phyloP scores from a whole-genome alignment of 2,113 vertebrate genomes.

The Eulemur rufifrons region DNA sequence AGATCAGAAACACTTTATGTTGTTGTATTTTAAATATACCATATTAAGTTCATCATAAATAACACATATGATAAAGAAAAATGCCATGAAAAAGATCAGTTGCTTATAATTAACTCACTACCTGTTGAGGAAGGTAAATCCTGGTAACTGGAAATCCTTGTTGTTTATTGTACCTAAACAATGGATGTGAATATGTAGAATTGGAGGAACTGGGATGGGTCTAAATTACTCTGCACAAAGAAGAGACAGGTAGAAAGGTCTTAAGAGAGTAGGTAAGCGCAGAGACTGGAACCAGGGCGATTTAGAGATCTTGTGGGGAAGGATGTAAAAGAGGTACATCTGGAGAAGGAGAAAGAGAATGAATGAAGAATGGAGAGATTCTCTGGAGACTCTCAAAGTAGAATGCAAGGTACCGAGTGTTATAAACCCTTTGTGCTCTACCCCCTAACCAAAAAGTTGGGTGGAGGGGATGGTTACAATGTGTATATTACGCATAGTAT shows the following conservation, averaged over 20 bases:
- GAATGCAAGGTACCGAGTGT: not conserved
- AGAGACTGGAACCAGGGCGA: not conserved
- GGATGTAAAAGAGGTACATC: not conserved
- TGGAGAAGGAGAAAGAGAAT: not conserved
- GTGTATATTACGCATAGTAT: not conserved
- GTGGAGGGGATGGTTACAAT: too few relatives aligned
- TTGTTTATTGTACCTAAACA: not conserved
- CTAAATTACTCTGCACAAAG: not conserved
- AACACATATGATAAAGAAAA: not conserved
- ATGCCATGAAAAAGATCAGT: not conserved
- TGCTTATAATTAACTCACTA: not conserved
- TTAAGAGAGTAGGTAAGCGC: not conserved
- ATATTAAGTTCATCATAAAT: not conserved
- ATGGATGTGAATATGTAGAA: not conserved
- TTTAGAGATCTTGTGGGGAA: not conserved
- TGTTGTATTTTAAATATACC: not conserved
- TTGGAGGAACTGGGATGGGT: not conserved
- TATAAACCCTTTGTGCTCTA: not conserved
- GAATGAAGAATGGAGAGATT: not conserved
- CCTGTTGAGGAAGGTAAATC: not conserved
- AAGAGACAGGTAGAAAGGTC: not conserved
- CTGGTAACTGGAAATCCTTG: not conserved
- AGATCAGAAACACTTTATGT: not conserved
- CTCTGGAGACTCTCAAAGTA: not conserved
- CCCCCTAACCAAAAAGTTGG: too few relatives aligned